phyloP scores from a whole-genome alignment of 2,113 vertebrate genomes.

The Propithecus coquereli region DNA sequence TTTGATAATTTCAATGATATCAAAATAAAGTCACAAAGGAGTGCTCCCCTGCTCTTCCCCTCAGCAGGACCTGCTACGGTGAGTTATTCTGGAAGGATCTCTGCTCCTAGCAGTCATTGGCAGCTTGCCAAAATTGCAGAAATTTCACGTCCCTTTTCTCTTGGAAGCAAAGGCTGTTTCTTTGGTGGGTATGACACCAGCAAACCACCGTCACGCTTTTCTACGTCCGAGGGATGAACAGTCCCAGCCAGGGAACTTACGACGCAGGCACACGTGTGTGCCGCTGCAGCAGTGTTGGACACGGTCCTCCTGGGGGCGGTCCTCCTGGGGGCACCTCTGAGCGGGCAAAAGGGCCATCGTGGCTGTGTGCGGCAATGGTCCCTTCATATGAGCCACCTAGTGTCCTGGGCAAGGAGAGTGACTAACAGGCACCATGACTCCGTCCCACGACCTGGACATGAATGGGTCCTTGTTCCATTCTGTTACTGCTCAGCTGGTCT shows the following conservation, averaged over 20 bases:
- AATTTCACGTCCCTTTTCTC: background rate
- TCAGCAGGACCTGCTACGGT: accelerated
- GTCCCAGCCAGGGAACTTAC: accelerated
- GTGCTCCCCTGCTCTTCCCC: background rate
- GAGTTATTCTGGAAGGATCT: background rate
- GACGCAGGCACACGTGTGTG: accelerated
- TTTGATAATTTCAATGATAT: background rate
- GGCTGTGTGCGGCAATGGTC: accelerated
- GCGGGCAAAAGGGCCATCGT: background rate
- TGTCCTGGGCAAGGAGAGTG: background rate
- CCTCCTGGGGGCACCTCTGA: background rate
- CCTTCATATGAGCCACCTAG: no score
- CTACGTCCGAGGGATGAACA: background rate
- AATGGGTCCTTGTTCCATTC: background rate
- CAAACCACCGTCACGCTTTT: background rate
- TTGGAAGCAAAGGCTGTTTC: background rate
- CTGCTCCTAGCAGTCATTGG: background rate
- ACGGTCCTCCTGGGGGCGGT: no score
- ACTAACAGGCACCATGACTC: accelerated
- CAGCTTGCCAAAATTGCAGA: background rate
- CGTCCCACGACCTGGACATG: background rate
- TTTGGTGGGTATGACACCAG: background rate
- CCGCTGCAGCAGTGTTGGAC: accelerated
- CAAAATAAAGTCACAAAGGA: no score
- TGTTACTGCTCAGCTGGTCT: background rate